Evolutionary conservation across 2,888 invertebrate genomes (phyloP).

Genomic region (Parnassius mnemosyne): DNA sequence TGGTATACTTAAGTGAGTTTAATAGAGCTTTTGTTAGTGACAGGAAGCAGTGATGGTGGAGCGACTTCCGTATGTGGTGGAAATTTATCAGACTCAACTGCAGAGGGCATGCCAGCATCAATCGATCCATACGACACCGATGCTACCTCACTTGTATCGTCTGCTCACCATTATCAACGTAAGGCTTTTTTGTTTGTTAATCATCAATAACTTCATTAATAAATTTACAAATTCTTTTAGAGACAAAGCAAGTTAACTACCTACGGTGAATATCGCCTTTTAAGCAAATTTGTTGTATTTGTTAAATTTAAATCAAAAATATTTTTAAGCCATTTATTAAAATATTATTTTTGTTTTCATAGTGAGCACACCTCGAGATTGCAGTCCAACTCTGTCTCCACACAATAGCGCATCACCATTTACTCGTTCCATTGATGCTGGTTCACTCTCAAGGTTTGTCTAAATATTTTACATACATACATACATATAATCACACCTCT

Average conservation of each 20-base stretch:
- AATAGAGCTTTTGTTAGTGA: slow-evolving; percentile 48
- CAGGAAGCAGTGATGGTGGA: slow-evolving; percentile 88
- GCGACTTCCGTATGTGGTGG: slow-evolving; percentile 90
- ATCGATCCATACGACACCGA: slow-evolving; percentile 85
- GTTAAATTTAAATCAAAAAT: too few species aligned
- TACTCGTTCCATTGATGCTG: slow-evolving; percentile 86
- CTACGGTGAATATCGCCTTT: too few species aligned
- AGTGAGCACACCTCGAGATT: slow-evolving; percentile 91
- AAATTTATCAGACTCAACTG: slow-evolving; percentile 89
- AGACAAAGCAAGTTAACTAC: too few species aligned
- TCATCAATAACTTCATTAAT: too few species aligned
- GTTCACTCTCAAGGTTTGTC: slow-evolving; percentile 81
- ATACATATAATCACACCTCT: too few species aligned
- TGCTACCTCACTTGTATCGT: slow-evolving; percentile 85
- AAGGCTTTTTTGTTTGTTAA: slow-evolving; percentile 54
- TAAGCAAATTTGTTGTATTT: too few species aligned
- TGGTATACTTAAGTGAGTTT: slow-evolving; percentile 23
- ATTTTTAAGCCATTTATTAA: too few species aligned
- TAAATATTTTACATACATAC: too few species aligned
- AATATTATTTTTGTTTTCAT: slow-evolving; percentile 42
- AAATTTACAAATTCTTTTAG: too few species aligned
- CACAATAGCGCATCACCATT: slow-evolving; percentile 87
- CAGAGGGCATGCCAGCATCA: slow-evolving; percentile 85
- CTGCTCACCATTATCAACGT: slow-evolving; percentile 87
- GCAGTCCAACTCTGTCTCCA: slow-evolving; percentile 91